phyloP scores from a whole-genome alignment of 1,140 invertebrate species.

The Formica exsecta region DNA sequence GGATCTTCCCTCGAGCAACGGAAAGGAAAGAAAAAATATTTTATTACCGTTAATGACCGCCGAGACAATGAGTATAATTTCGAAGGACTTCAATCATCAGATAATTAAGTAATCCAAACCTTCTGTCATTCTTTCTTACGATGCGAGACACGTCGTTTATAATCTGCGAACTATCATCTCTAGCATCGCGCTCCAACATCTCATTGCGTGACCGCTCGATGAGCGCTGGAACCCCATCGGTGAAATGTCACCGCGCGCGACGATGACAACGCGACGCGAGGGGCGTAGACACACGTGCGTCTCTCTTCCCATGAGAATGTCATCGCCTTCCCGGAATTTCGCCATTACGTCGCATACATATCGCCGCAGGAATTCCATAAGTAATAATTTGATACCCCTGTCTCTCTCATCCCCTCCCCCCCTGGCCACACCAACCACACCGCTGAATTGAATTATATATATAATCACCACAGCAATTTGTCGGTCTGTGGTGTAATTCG shows the following conservation, averaged over 20 bases:
- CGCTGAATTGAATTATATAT: constrained; percentile 59
- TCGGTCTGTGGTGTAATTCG: constrained; percentile 53
- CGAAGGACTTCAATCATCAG: neutral
- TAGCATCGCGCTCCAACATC: neutral
- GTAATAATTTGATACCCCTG: constrained; percentile 60
- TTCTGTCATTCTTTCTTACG: neutral
- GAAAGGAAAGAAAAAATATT: neutral
- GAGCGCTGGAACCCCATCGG: neutral
- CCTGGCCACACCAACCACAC: neutral
- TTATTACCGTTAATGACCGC: neutral
- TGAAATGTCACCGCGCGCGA: constrained; percentile 63
- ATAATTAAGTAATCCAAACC: constrained; percentile 9
- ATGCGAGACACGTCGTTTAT: constrained; percentile 20
- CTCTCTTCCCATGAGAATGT: constrained; percentile 35
- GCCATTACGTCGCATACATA: constrained; percentile 25
- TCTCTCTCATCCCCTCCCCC: neutral
- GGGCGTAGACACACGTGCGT: constrained; percentile 2
- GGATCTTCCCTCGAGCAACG: neutral
- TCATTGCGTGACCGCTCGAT: constrained; percentile 18
- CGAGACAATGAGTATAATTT: neutral
- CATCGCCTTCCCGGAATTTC: constrained; percentile 67
- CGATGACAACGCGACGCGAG: neutral
- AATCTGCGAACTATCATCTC: neutral
- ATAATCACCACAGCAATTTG: constrained; percentile 47
- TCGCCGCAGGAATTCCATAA: constrained; percentile 35